phyloP scores from a whole-genome alignment of 2,888 invertebrate genomes.

The Vannuccia rotundouncinata region DNA sequence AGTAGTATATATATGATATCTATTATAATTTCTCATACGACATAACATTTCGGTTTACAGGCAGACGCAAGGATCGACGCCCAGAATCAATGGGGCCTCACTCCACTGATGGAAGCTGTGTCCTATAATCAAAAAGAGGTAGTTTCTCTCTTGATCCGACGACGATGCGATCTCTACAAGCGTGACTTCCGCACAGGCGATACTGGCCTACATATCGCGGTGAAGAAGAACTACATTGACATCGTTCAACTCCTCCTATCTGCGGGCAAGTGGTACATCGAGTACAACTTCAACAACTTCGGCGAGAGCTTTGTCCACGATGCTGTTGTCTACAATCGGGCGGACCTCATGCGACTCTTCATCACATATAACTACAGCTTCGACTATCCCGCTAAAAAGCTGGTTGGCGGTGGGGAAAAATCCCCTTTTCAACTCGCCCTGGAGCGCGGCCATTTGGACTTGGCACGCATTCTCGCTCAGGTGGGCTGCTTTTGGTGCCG shows the following conservation, averaged over 20 bases:
- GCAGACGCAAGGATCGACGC: conserved; percentile 52
- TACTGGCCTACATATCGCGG: conserved; percentile 54
- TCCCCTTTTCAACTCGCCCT: conserved; percentile 51
- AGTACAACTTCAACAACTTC: conserved; percentile 53
- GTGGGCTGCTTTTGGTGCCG: conserved; percentile 31
- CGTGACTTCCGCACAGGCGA: conserved; percentile 55
- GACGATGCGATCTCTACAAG: conserved; percentile 52
- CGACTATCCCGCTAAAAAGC: conserved; percentile 53
- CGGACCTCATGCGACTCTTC: conserved; percentile 52
- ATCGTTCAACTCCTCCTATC: conserved; percentile 49
- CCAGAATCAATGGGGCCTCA: conserved; percentile 56
- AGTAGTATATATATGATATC: no score
- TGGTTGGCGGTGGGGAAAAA: conserved; percentile 50
- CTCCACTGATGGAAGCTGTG: conserved; percentile 55
- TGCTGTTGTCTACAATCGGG: conserved; percentile 52
- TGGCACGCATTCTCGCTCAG: conserved; percentile 49
- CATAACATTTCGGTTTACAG: no score
- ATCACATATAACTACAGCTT: conserved; percentile 53
- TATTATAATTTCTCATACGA: no score
- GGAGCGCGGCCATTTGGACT: conserved; percentile 52
- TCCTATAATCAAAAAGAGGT: conserved; percentile 55
- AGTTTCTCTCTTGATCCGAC: conserved; percentile 46
- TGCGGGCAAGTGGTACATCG: conserved; percentile 44
- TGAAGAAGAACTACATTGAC: conserved; percentile 53
- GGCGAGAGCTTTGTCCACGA: conserved; percentile 54